phyloP scores from a whole-genome alignment of 1,140 invertebrate species.

The Drosophila insularis region DNA sequence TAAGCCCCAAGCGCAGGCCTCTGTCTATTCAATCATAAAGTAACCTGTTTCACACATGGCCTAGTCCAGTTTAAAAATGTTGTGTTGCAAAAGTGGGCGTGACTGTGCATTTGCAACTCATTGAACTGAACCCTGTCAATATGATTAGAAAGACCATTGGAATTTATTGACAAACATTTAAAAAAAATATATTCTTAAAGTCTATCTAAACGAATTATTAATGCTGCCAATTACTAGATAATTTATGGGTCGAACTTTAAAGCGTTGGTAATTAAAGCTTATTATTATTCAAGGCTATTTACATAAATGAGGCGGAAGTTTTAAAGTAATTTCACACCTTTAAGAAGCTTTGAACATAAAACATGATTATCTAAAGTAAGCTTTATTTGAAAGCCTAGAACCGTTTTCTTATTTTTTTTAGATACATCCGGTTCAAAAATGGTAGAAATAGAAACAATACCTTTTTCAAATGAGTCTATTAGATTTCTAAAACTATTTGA shows the following conservation, averaged over 20 bases:
- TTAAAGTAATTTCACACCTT: background rate
- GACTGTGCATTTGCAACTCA: conserved; percentile 19
- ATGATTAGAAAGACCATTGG: background rate
- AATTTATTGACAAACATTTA: background rate
- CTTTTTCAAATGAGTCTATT: background rate
- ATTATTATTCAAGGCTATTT: no score
- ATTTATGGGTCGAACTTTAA: no score
- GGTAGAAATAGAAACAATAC: background rate
- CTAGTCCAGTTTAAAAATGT: conserved; percentile 23
- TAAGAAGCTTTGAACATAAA: no score
- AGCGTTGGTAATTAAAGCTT: no score
- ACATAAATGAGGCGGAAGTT: no score
- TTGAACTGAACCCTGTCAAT: conserved; percentile 17
- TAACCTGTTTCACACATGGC: conserved; percentile 59
- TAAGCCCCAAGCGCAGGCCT: background rate
- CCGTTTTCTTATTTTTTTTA: no score
- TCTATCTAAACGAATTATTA: no score
- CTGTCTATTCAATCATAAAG: conserved; percentile 45
- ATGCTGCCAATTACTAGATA: no score
- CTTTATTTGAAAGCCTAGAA: no score
- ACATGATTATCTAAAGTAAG: no score
- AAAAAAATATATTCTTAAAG: no score
- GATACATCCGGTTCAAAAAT: background rate
- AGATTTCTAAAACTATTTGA: background rate
- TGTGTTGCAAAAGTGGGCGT: conserved; percentile 27